Conservation (phyloP, 1,140 invertebrate genomes). For the Arion vulgaris region DNA sequence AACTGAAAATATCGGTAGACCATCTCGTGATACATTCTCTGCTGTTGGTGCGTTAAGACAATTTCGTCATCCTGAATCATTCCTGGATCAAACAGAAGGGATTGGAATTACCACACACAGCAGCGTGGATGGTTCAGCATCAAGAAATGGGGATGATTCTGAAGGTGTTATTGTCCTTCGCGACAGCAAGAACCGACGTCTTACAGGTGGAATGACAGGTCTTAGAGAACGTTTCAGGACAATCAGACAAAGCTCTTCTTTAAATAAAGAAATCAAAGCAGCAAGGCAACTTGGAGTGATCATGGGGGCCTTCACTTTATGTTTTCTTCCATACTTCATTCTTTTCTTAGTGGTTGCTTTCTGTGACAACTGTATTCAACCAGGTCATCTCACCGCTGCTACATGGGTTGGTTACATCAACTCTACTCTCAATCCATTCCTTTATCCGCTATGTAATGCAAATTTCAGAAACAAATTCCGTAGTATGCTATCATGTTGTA, state of each 20-base stretch:
- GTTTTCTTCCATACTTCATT: conserved; percentile 80
- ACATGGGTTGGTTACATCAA: conserved; percentile 78
- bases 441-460: conserved; percentile 77
- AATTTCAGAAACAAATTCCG: conserved; percentile 76
- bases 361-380: conserved; percentile 74
- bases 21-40: conserved; percentile 40
- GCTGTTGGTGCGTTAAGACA: conserved; percentile 51
- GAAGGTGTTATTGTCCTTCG: conserved; percentile 51
- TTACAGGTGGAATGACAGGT: conserved; percentile 49
- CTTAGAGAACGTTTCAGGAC: conserved; percentile 39
- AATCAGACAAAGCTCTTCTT: conserved; percentile 61
- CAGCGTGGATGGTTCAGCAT: conserved; percentile 24
- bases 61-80: conserved; percentile 52
- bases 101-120: not conserved
- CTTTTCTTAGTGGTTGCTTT: conserved; percentile 79
- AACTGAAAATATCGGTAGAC: not conserved
- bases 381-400: conserved; percentile 70
- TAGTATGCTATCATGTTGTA: conserved; percentile 70
- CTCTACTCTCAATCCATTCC: conserved; percentile 76
- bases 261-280: conserved; percentile 78
- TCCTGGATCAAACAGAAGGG: conserved; percentile 49
- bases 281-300: conserved; percentile 80
- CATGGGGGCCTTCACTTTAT: conserved; percentile 79
- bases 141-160: conserved; percentile 32
- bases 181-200: conserved; percentile 53